Evolutionary conservation across 2,888 invertebrate genomes (phyloP), one percentile per base, ranked within the genome.

Genomic region (Drosophila setosimentum): DNA sequence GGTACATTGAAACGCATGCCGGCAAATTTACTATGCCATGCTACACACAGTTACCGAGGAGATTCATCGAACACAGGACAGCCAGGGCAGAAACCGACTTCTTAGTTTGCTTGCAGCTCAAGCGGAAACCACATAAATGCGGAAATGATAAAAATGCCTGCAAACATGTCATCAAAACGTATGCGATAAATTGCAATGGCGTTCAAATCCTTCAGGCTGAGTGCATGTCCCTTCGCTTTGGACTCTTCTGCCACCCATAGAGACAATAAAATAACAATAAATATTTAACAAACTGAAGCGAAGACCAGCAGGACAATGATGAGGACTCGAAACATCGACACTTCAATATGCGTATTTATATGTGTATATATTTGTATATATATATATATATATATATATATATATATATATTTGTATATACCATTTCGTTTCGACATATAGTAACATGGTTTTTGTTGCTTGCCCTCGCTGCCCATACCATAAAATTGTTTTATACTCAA

Each of bases 401-500:
- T 62, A 48, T 35, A 54, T 63, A 63, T 45, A 21, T 8, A 24
- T 30, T n/a, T 33, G 27, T 40, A 45, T 66, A 37, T 35, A 60
- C 42, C 54, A 61, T 50, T 42, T 53, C 11, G n/a, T 8, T 16
- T 7, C 57, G 45, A 62, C 55, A 66, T 59, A 64, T 27, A 64
- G 59, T 42, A 58, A 48, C 49, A 59, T 32, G 48, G 21, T 29
- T n/a, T 24, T 57, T 35, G 45, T 42, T 16, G n/a, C 37, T 27
- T 7, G 35, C 37, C 32, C 55, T 48, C 42, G 51, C 71, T 75
- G 68, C 61, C 74, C 78, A 76, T 78, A 84, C 82, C 91, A 90
- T 84, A 82, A 90, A 86, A 90, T 91, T 90, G 90, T 86, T 90
- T 90, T 91, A 90, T 91, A 91, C 90, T 91, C 91, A 90, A 90